A percentile compares a stretch with the other conserved stretches of the same genome.
These are phyloP conservation scores for Semicossyphus pulcher DNA, from an alignment of 2,113 vertebrate species.

Conservation along the genomic window DNA sequence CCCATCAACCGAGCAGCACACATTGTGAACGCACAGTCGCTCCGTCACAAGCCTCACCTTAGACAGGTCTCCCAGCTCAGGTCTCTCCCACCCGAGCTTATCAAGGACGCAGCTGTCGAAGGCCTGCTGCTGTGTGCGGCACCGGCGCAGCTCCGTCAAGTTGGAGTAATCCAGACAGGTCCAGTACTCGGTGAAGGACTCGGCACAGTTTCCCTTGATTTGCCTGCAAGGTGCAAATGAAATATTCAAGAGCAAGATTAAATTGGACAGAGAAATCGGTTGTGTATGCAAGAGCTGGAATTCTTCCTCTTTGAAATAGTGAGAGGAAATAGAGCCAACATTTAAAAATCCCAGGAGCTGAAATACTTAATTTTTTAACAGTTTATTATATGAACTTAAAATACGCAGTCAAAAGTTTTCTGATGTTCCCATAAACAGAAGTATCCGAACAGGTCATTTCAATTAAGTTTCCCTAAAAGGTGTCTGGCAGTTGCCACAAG, in stretches of 20 bases:
- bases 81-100: slow-evolving; percentile 95
- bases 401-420: background rate
- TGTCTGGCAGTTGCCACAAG: slow-evolving; percentile 54
- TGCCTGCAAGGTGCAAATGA: slow-evolving; percentile 81
- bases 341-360: no score
- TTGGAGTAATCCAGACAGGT: slow-evolving; percentile 91
- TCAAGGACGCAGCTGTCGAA: slow-evolving; percentile 96
- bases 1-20: slow-evolving; percentile 34
- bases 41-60: slow-evolving; percentile 86
- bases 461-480: background rate
- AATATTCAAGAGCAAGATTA: background rate
- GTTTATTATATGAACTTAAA: no score
- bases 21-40: slow-evolving; percentile 35
- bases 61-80: slow-evolving; percentile 92
- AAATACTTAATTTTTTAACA: background rate
- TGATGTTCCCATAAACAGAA: background rate
- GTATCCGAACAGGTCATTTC: background rate
- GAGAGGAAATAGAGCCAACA: background rate
- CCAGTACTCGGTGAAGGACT: slow-evolving; percentile 97
- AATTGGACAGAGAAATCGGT: background rate
- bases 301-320: no score
- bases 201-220: slow-evolving; percentile 91
- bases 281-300: background rate
- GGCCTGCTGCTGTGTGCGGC: slow-evolving; percentile 89
- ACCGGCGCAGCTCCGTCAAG: slow-evolving; percentile 85